Conservation (phyloP, 2,113 vertebrate species). For the Bambusicola thoracicus region DNA sequence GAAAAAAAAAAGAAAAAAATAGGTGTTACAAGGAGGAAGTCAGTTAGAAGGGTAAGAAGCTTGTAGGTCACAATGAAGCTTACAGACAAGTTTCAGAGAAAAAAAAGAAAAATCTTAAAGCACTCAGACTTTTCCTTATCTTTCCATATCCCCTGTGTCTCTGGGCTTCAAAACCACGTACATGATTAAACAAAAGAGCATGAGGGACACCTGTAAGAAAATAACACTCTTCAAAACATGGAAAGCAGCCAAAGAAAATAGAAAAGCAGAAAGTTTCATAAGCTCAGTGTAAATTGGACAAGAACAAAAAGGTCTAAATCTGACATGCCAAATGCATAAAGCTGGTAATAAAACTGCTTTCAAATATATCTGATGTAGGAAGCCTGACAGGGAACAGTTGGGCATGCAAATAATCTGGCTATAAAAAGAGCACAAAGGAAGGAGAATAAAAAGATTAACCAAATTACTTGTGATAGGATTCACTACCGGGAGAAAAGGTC, state of each 20-base stretch:
- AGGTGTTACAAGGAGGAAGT: background rate
- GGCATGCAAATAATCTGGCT: background rate
- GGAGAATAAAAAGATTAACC: background rate
- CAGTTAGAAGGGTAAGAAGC: background rate
- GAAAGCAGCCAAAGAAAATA: background rate
- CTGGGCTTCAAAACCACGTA: background rate
- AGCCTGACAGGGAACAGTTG: slow-evolving; percentile 43
- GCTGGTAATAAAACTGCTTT: slow-evolving; percentile 33
- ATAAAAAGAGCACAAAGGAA: slow-evolving; percentile 14
- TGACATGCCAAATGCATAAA: slow-evolving; percentile 8
- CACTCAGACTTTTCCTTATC: background rate
- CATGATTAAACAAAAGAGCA: background rate
- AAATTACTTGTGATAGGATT: slow-evolving; percentile 26
- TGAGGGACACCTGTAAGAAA: background rate
- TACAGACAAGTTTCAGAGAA: background rate
- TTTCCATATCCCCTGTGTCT: background rate
- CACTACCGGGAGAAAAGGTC: background rate
- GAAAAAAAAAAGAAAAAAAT: background rate
- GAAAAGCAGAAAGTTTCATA: background rate
- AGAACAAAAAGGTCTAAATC: background rate
- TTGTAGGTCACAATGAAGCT: background rate
- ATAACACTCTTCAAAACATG: background rate
- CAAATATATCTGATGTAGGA: background rate
- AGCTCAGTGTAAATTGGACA: background rate
- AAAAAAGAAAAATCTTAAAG: background rate